Evolutionary conservation across 2,113 vertebrate species (phyloP), one percentile per base, ranked within the genome.

Genomic region (Pogona vitticeps): DNA sequence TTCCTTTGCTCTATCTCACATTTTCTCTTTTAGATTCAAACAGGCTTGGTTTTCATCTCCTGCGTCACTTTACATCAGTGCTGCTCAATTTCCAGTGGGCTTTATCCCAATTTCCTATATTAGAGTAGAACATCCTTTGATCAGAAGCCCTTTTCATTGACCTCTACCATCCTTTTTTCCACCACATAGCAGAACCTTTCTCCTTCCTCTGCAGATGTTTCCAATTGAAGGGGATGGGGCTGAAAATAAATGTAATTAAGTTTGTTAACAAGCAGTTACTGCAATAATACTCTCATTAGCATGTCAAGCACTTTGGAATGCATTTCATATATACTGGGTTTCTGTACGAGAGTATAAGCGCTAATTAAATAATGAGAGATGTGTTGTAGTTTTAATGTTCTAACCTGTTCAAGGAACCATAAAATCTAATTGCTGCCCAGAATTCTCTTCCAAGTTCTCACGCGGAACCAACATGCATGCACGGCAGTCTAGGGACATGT

Each of bases 21-120:
- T 90, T 92, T 84, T 87, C 46, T 83, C 88, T 84, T 92, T 90
- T 88, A 89, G 46, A 90, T 89, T 90, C 85, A 71, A 88, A 90
- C 86, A 76, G 56, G 13, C 2, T 63, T 84, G 26, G 82, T 90
- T 90, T 88, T 84, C 52, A 52, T 78, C 31, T 79, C 0, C 89
- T 90, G 84, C 85, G 87, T 90, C 63, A 2, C 2, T 90, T 90
- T 89, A 87, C 56, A 76, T 10, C 80, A 71, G 59, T 86, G 42
- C 7, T 89, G 89, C 61, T 61, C 73, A 84, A 76, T 12, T 87
- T 91, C 86, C 0, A 1, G 2, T 84, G 76, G 65, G 26, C 1
- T 73, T 86, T 36, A 58, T 86, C n/a, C 71, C 10, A 18, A 23
- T 88, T 84, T 89, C 26, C 38, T 58, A 72, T 85, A 9, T 3